Evolutionary conservation across 1,140 invertebrate genomes (phyloP).

Genomic region (Anagrus nilaparvatae): DNA sequence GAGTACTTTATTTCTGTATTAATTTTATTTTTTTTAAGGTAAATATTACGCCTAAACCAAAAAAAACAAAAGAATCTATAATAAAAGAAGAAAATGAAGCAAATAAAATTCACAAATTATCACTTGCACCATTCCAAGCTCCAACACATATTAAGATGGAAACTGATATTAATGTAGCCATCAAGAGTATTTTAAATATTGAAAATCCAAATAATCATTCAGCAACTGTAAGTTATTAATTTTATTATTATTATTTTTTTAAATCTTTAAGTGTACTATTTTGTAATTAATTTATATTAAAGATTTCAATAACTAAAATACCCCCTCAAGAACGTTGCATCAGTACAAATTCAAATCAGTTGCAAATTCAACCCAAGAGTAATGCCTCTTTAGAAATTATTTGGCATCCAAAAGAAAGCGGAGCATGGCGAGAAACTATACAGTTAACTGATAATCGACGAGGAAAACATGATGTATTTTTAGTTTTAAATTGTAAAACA

Average conservation of each 20-base stretch:
- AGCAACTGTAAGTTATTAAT: slow-evolving; percentile 22
- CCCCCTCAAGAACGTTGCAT: slow-evolving; percentile 48
- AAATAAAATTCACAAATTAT: slow-evolving; percentile 17
- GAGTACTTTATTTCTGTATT: too few species aligned
- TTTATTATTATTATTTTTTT: slow-evolving; percentile 1
- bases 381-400: slow-evolving; percentile 43
- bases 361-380: slow-evolving; percentile 37
- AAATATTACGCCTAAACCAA: slow-evolving; percentile 25
- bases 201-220: slow-evolving; percentile 24
- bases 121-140: slow-evolving; percentile 35
- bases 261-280: slow-evolving; percentile 6
- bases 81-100: slow-evolving; percentile 7
- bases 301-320: slow-evolving; percentile 50
- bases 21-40: slow-evolving; percentile 17
- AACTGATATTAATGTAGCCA: slow-evolving; percentile 21
- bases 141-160: slow-evolving; percentile 27
- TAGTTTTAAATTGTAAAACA: slow-evolving; percentile 35
- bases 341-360: slow-evolving; percentile 42
- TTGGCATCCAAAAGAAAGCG: slow-evolving; percentile 50
- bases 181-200: slow-evolving; percentile 22
- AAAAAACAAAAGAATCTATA: slow-evolving; percentile 13
- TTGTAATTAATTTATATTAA: slow-evolving; percentile 7
- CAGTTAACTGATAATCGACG: slow-evolving; percentile 51
- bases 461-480: slow-evolving; percentile 54
- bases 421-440: slow-evolving; percentile 50